Evolutionary conservation across 2,113 vertebrate genomes (phyloP).

Genomic region (Sylvietta virens): DNA sequence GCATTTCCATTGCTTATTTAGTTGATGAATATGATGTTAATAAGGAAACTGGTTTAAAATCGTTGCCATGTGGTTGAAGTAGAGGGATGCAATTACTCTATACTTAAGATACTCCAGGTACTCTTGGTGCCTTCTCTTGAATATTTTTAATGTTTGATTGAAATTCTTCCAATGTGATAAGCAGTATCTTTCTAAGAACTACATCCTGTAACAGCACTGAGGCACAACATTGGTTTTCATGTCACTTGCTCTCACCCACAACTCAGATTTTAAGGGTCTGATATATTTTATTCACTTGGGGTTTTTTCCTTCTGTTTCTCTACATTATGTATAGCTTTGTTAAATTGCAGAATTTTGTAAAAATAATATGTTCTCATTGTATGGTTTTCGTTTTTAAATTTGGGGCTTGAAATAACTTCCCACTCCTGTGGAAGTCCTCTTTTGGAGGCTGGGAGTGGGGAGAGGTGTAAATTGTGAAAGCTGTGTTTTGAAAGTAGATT

Average conservation of each 20-base stretch:
- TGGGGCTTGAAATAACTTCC: neutral
- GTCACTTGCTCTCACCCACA: neutral
- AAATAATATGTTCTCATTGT: neutral
- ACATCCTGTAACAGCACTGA: neutral
- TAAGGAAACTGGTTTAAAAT: neutral
- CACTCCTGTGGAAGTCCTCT: neutral
- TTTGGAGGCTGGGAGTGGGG: neutral
- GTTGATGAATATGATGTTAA: neutral
- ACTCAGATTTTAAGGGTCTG: neutral
- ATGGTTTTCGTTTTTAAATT: neutral
- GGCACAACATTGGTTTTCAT: neutral
- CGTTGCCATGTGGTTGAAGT: neutral
- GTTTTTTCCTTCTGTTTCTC: neutral
- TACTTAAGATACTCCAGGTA: neutral
- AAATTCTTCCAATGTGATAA: neutral
- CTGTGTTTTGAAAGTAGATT: neutral
- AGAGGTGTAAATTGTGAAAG: neutral
- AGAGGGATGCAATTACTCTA: neutral
- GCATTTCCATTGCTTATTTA: neutral
- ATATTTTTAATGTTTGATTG: neutral
- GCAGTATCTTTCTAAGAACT: neutral
- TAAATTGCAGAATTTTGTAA: neutral
- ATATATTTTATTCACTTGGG: neutral
- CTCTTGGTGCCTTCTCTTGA: neutral
- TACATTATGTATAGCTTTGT: rapidly evolving